Conservation (phyloP, 1,140 invertebrate genomes). For the Muscidifurax raptorellus region DNA sequence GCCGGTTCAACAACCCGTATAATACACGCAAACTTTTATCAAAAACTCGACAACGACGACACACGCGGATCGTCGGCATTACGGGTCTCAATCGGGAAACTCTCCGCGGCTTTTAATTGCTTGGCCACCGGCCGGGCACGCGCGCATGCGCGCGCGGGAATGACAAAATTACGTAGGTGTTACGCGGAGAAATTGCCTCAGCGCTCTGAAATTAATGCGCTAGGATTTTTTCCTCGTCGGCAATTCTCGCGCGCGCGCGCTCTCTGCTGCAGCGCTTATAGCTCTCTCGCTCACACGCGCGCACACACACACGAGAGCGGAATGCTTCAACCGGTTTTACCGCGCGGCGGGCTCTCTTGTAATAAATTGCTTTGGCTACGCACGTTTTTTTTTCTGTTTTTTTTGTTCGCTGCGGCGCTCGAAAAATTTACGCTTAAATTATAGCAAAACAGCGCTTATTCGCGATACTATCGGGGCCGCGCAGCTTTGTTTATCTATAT, state of each 20-base stretch:
- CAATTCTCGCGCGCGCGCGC: not conserved
- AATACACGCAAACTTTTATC: constrained; percentile 32
- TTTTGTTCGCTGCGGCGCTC: not conserved
- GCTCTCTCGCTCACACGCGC: not conserved
- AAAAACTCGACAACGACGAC: constrained; percentile 9
- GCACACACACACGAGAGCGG: not conserved
- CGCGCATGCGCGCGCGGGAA: not conserved
- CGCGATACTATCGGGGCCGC: not conserved
- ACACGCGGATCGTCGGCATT: constrained; percentile 12
- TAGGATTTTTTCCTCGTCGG: constrained; percentile 7
- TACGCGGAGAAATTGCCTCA: constrained; percentile 46
- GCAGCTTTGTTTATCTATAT: constrained; percentile 27
- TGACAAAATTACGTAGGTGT: constrained; percentile 54
- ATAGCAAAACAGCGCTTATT: constrained; percentile 37
- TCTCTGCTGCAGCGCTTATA: not conserved
- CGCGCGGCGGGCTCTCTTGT: constrained; percentile 23
- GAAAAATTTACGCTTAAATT: constrained; percentile 48
- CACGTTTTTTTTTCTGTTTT: not conserved
- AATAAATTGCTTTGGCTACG: constrained; percentile 46
- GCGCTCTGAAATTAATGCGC: constrained; percentile 42
- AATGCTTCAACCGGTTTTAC: constrained; percentile 44
- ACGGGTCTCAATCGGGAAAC: constrained; percentile 42
- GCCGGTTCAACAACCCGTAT: constrained; percentile 46
- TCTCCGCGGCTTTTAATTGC: constrained; percentile 34
- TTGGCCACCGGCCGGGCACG: no score